Conservation (phyloP, 2,797 vertebrate genomes). For the Lagorchestes hirsutus region DNA sequence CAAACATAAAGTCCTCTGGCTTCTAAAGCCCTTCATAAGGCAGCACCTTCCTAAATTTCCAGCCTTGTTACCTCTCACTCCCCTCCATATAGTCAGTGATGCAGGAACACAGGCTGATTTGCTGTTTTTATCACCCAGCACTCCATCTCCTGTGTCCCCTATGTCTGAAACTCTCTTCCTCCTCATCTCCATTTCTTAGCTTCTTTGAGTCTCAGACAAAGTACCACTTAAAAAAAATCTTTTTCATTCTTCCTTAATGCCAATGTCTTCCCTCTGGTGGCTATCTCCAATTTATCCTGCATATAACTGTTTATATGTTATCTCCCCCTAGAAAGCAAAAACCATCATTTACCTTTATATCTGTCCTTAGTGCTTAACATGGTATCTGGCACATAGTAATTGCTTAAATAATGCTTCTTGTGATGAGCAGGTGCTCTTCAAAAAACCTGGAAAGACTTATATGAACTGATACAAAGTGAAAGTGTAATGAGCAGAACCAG, state of each 20-base stretch:
- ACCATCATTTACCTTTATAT: neutral
- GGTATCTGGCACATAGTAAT: neutral
- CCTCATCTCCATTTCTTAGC: neutral
- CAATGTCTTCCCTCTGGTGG: neutral
- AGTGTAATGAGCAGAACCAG: neutral
- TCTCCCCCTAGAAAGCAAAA: neutral
- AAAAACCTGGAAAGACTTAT: neutral
- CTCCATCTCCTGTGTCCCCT: neutral
- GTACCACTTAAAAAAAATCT: neutral
- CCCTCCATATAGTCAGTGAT: neutral
- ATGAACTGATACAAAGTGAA: neutral
- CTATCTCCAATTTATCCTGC: neutral
- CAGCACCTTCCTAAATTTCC: neutral
- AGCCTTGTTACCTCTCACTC: neutral
- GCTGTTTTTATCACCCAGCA: neutral
- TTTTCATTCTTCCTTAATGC: neutral
- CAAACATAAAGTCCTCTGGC: neutral
- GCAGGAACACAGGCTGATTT: neutral
- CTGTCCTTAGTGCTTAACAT: neutral
- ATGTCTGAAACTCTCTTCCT: neutral
- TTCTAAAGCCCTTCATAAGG: neutral
- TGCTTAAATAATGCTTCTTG: neutral
- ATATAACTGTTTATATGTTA: neutral
- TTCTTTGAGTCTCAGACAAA: neutral
- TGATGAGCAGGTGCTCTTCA: neutral